Evolutionary conservation across 2,113 vertebrate species (phyloP).

Genomic region (Pitta sordida): DNA sequence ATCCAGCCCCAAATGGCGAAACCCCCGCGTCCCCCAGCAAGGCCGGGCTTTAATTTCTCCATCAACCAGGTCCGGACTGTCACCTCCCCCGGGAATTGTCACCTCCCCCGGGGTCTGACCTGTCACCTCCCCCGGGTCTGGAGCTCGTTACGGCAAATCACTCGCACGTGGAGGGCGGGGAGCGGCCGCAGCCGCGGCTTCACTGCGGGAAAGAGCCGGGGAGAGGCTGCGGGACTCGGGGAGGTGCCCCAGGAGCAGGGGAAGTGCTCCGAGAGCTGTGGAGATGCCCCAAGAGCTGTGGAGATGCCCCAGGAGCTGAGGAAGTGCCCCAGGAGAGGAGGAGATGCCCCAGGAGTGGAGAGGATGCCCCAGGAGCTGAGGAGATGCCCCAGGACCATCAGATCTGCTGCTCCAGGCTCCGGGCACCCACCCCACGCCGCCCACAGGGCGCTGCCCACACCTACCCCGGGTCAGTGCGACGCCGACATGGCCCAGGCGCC

Average conservation of each 20-base stretch:
- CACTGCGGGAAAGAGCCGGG: neutral
- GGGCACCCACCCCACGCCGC: too few species aligned
- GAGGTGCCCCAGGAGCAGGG: too few species aligned
- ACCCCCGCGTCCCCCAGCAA: neutral
- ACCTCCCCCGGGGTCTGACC: neutral
- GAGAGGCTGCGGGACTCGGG: too few species aligned
- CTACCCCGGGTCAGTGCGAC: conserved; percentile 76
- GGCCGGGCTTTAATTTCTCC: too few species aligned
- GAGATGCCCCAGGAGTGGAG: too few species aligned
- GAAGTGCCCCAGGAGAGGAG: too few species aligned
- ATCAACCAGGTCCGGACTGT: rapidly evolving
- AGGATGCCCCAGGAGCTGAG: too few species aligned
- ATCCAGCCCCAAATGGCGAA: neutral
- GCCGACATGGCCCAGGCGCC: conserved; percentile 89
- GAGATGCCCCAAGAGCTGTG: too few species aligned
- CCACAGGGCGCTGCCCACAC: neutral
- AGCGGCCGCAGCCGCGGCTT: neutral
- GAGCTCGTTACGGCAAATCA: neutral
- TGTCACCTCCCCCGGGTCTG: neutral
- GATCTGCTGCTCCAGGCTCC: too few species aligned
- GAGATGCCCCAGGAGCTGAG: too few species aligned
- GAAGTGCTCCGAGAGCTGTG: too few species aligned
- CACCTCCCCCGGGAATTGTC: neutral
- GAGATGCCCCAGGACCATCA: too few species aligned
- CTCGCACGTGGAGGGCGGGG: neutral